A percentile compares a stretch with the other conserved stretches of the same genome.
phyloP scores from a whole-genome alignment of 2,888 invertebrate species.

The Meandrusa payeni region DNA sequence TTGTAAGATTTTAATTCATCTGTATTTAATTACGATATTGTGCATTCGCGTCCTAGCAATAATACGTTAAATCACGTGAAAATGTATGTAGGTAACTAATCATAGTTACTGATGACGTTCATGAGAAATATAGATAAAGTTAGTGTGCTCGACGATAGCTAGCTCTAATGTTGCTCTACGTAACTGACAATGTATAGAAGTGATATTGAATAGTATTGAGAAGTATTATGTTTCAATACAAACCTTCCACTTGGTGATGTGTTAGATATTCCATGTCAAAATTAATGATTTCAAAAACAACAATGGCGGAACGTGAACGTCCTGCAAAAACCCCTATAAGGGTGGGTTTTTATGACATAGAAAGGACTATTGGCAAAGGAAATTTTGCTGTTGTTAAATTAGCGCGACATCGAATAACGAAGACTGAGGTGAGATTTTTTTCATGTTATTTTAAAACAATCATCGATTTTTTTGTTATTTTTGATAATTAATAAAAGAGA shows the following conservation, averaged over 20 bases:
- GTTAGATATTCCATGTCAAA: slow-evolving; percentile 45
- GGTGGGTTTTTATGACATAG: slow-evolving; percentile 98
- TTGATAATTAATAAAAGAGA: too few relatives aligned
- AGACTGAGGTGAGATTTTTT: slow-evolving; percentile 99
- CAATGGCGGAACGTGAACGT: slow-evolving; percentile 81
- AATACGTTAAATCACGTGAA: slow-evolving; percentile 18
- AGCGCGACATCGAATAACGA: slow-evolving; percentile 98
- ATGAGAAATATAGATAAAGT: slow-evolving; percentile 13
- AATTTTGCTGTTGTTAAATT: slow-evolving; percentile 99
- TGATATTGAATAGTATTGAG: slow-evolving; percentile 9
- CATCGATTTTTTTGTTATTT: too few relatives aligned
- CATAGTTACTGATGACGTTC: slow-evolving; percentile 19
- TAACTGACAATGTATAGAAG: slow-evolving; percentile 15
- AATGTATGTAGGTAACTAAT: slow-evolving; percentile 7
- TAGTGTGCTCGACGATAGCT: slow-evolving; percentile 17
- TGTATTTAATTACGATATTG: slow-evolving; percentile 16
- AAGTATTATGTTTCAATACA: slow-evolving; percentile 20
- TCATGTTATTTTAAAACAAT: too few relatives aligned
- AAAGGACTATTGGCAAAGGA: slow-evolving; percentile 98
- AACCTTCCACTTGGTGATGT: slow-evolving; percentile 38
- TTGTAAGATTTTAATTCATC: slow-evolving; percentile 10
- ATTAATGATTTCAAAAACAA: slow-evolving; percentile 55
- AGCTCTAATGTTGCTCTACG: slow-evolving; percentile 11
- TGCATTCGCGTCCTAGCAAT: slow-evolving; percentile 13
- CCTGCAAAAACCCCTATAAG: slow-evolving; percentile 87